A percentile compares a stretch with the other conserved stretches of the same genome.
These are phyloP conservation scores for Odontamblyopus rebecca DNA, from an alignment of 2,797 vertebrate species.

Conservation along the genomic window DNA sequence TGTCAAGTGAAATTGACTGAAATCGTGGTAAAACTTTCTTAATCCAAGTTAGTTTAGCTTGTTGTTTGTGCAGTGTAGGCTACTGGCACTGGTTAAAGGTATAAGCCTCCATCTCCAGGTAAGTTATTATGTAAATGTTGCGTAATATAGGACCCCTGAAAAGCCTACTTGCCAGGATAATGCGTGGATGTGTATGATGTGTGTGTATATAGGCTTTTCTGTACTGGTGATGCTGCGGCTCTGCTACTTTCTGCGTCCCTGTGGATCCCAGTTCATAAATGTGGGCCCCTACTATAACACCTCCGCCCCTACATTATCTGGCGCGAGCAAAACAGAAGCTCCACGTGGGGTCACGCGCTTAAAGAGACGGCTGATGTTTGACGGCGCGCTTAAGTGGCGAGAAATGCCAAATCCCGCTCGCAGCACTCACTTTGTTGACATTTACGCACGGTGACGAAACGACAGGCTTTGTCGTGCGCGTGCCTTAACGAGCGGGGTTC, in stretches of 20 bases:
- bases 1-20: too few relatives aligned
- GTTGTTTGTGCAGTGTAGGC: too few relatives aligned
- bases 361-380: not conserved
- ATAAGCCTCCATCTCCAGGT: too few relatives aligned
- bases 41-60: too few relatives aligned
- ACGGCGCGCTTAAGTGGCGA: slow-evolving; percentile 23
- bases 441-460: slow-evolving; percentile 38
- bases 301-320: not conserved
- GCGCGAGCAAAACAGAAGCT: not conserved
- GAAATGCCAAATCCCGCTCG: slow-evolving; percentile 5
- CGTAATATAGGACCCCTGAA: too few relatives aligned
- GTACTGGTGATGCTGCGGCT: not conserved
- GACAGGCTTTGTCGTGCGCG: slow-evolving; percentile 38
- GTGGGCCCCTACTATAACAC: too few relatives aligned
- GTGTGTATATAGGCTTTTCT: too few relatives aligned
- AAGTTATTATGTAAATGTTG: too few relatives aligned
- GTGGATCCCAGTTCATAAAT: not conserved
- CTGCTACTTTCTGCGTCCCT: not conserved
- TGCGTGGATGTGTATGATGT: too few relatives aligned
- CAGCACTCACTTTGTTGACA: slow-evolving; percentile 11
- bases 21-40: too few relatives aligned
- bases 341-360: slow-evolving; percentile 23
- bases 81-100: too few relatives aligned
- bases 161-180: too few relatives aligned
- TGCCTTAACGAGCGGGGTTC: slow-evolving; percentile 36